phyloP scores from a whole-genome alignment of 2,113 vertebrate species.

The Hiodon tergisus region DNA sequence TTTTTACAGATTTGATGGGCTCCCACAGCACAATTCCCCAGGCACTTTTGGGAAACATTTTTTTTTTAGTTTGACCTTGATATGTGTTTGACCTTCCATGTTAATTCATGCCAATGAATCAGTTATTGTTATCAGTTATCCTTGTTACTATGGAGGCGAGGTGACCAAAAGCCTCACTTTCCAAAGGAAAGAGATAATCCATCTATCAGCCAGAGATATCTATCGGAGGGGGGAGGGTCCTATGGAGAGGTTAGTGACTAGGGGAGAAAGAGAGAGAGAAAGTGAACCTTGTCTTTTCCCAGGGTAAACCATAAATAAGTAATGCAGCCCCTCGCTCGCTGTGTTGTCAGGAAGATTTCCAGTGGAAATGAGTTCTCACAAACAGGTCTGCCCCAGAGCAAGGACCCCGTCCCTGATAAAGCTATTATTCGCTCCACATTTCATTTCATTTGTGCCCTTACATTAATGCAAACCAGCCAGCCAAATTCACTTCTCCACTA shows the following conservation, averaged over 20 bases:
- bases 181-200: constrained; percentile 24
- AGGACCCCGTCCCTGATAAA: too few species aligned
- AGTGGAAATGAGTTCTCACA: constrained; percentile 68
- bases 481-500: too few species aligned
- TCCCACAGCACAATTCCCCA: not conserved
- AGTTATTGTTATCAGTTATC: not conserved
- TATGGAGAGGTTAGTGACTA: constrained; percentile 2
- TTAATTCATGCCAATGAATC: constrained; percentile 4
- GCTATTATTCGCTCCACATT: too few species aligned
- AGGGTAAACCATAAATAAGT: constrained; percentile 33
- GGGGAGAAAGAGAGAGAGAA: constrained; percentile 10
- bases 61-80: constrained; percentile 21
- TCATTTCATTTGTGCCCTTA: too few species aligned
- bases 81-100: not conserved
- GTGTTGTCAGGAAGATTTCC: constrained; percentile 54
- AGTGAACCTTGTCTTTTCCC: not conserved
- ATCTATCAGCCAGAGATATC: constrained; percentile 20
- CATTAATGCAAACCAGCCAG: too few species aligned
- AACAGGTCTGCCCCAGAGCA: constrained; percentile 44
- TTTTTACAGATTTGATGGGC: not conserved
- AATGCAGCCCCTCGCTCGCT: constrained; percentile 43
- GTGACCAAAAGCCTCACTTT: constrained; percentile 18
- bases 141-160: constrained; percentile 20
- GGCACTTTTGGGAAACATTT: not conserved
- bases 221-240: constrained; percentile 7